Evolutionary conservation across 2,888 invertebrate genomes (phyloP), one percentile per base, ranked within the genome.

Genomic region (Cantharis lateralis): DNA sequence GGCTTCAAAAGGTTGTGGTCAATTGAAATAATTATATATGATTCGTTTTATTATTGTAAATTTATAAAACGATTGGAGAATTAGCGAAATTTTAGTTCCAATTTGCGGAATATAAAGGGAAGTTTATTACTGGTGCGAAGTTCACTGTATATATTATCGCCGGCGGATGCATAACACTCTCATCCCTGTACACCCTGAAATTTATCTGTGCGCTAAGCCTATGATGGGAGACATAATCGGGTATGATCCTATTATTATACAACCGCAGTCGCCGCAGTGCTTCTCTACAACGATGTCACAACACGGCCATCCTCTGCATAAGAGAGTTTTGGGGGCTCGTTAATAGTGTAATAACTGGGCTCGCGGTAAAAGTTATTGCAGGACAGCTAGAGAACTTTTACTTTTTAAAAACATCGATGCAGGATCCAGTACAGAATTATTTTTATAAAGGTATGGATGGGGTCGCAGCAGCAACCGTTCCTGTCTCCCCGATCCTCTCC

Each of bases 201-300:
- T 86, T 87, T 87, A 87, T 87, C 83, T 85, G 84, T 84, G 84
- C 82, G 85, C 84, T 86, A 87, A 87, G 87, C 87, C 85, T 84
- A 84, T 87, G 87, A 87, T 87, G 85, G 86, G 84, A 85, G 85
- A 84, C 84, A 86, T 87, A 87, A 87, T 87, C 87, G 85, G 84
- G 85, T 84, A 85, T 87, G 87, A 87, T 87, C 87, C 87, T 86
- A 86, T 87, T 87, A 87, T 87, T 85, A 86, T 86, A 85, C 84
- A 83, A 85, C 86, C 85, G 85, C 85, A 86, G 78, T 79, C 74
- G 74, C 80, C 77, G 76, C 79, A 75, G 71, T 76, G 77, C 71
- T 66, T 74, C 77, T 72, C 72, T 71, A 24, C 77, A 71, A 71
- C 79, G 73, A 63, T 69, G 77, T 74, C 70, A 68, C 66, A 68